phyloP scores from a whole-genome alignment of 2,888 invertebrate genomes.

The Fragum sueziense region DNA sequence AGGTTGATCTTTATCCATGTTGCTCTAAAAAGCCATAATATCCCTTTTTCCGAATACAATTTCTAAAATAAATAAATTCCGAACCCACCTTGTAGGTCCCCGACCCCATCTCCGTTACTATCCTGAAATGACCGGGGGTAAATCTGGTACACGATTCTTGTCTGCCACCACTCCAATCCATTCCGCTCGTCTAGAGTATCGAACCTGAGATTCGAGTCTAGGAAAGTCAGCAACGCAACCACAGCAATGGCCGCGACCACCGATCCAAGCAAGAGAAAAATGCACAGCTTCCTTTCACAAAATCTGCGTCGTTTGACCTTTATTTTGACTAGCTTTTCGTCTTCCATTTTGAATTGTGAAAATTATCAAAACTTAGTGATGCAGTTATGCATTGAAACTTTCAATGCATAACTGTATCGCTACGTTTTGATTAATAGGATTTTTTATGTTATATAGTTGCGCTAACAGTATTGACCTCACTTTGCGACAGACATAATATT shows the following conservation, averaged over 20 bases:
- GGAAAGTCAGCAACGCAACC: conserved; percentile 41
- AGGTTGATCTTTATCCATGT: too few species aligned
- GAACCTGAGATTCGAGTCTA: conserved; percentile 29
- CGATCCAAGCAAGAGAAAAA: conserved; percentile 13
- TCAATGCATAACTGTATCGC: too few species aligned
- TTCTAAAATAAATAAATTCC: too few species aligned
- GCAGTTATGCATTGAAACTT: too few species aligned
- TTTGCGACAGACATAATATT: too few species aligned
- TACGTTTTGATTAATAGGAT: too few species aligned
- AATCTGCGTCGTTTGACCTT: conserved; percentile 10
- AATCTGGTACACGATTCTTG: conserved; percentile 90
- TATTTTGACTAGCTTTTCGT: not conserved
- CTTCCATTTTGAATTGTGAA: not conserved
- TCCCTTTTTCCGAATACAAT: too few species aligned
- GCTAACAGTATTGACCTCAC: too few species aligned
- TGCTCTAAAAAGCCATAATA: too few species aligned
- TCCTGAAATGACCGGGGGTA: conserved; percentile 88
- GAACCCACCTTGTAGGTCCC: conserved; percentile 85
- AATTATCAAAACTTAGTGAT: too few species aligned
- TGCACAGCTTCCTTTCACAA: conserved; percentile 42
- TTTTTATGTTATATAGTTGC: too few species aligned
- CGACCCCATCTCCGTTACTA: conserved; percentile 89
- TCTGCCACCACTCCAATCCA: conserved; percentile 92
- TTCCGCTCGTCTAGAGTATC: conserved; percentile 17
- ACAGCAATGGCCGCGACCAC: conserved; percentile 28